Base-by-base conservation (phyloP, 2,888 invertebrate species). In the Ormia ochracea region DNA sequence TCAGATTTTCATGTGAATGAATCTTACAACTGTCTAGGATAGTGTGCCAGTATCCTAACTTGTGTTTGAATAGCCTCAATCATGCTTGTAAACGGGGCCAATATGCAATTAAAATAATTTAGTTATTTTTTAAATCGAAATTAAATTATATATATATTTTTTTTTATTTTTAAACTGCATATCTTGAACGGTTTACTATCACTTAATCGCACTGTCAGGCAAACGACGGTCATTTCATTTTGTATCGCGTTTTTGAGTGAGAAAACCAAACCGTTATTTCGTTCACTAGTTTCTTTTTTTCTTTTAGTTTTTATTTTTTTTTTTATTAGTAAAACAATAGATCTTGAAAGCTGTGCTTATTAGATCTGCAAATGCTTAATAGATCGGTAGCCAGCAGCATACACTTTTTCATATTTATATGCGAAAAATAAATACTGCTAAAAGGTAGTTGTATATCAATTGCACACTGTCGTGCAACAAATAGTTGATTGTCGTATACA, bases 381-480 rank as follows among this genome's bases (percentile, higher is more conserved):
- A 23, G 52, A 61, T 52, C 23, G 14, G 12, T 12, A 52, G 28
- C 4, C 23, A 52, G 17, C 28, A 31, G 14, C 21, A 17, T 14
- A 50, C 23, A 48, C 1, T 52, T 50, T 52, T 31, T 59, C 21
- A 58, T 72, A 54, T 66, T 63, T 28, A 56, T 56, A 61, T 76
- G 61, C 72, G 72, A 68, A 66, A 74, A 41, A 36, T 80, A 68
- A 61, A 68, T 68, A n/a, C n/a, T n/a, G n/a, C n/a, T n/a, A n/a
- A n/a, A n/a, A n/a, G n/a, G n/a, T n/a, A 36, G 7, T 23, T 58
- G 38, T n/a, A 58, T 38, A 23, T 21, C n/a, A 58, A 38, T 10
- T 14, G 14, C 1, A 14, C 28, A 28, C 26, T 28, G 28, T 28
- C 38, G 9, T 17, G 41, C 45, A 69, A 54, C 68, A 65, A 77